These are phyloP conservation scores for Antigone vipio DNA, from an alignment of 2,113 vertebrate genomes.

Conservation along the genomic window DNA sequence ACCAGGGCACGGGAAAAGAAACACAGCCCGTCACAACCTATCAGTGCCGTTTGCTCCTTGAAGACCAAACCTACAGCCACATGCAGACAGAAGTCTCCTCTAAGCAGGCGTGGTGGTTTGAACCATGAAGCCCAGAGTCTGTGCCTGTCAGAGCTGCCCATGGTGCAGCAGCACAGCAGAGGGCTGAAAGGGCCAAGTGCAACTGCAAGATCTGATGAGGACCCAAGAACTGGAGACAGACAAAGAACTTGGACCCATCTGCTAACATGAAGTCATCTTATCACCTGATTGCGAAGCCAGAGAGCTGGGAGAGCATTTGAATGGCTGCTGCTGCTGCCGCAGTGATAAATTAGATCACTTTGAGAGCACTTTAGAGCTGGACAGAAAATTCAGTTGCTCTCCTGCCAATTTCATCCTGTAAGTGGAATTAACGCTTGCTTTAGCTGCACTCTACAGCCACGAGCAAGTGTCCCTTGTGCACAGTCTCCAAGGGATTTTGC, in stretches of 20 bases:
- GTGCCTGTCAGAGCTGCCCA: not conserved
- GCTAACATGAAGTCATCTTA: slow-evolving; percentile 37
- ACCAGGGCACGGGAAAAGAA: not conserved
- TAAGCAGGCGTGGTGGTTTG: not conserved
- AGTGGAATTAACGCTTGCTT: slow-evolving; percentile 4
- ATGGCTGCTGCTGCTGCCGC: slow-evolving; percentile 42
- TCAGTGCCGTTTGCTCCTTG: accelerated
- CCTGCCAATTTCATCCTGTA: slow-evolving; percentile 45
- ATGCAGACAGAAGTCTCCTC: not conserved
- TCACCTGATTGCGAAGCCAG: not conserved
- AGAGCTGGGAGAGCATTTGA: not conserved
- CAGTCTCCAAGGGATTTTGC: not conserved
- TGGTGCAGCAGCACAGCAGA: not conserved
- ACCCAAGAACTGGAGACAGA: not conserved
- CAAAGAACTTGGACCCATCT: not conserved
- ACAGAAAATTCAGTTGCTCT: slow-evolving; percentile 12
- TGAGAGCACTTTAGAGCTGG: slow-evolving; percentile 51
- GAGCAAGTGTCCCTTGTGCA: not conserved
- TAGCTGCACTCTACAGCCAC: not conserved
- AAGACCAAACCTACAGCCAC: not conserved
- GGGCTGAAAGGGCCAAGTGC: not conserved
- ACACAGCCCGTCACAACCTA: not conserved
- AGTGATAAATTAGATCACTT: slow-evolving; percentile 59
- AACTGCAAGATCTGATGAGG: not conserved
- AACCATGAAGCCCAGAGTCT: not conserved